Evolutionary conservation across 2,888 invertebrate genomes (phyloP).

Genomic region (Ctena decussata): DNA sequence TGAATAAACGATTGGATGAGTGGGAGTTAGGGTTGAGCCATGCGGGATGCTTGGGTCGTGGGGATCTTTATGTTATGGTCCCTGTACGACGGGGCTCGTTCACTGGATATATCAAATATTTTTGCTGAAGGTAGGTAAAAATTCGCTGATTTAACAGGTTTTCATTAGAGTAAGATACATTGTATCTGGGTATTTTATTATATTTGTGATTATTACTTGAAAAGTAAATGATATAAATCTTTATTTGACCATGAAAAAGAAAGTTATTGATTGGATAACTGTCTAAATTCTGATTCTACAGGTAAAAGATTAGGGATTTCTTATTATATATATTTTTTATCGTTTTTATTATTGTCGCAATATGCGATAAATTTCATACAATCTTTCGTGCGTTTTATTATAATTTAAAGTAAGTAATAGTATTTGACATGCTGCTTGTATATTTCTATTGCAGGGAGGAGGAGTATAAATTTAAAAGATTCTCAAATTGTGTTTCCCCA

Average conservation of each 20-base stretch:
- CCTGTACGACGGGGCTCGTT: conserved; percentile 44
- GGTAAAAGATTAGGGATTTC: too few relatives aligned
- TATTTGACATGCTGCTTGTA: too few relatives aligned
- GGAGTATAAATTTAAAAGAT: conserved; percentile 33
- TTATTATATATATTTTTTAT: too few relatives aligned
- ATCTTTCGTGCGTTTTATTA: too few relatives aligned
- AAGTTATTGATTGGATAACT: too few relatives aligned
- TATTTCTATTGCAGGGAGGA: conserved; percentile 25
- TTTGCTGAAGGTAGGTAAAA: conserved; percentile 47
- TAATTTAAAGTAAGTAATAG: too few relatives aligned
- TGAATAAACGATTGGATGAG: conserved; percentile 58
- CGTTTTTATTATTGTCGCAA: too few relatives aligned
- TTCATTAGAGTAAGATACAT: background rate
- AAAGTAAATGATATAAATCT: background rate
- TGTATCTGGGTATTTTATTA: background rate
- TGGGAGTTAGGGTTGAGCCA: conserved; percentile 65
- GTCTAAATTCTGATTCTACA: too few relatives aligned
- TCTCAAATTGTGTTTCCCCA: conserved; percentile 54
- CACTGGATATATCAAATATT: conserved; percentile 29
- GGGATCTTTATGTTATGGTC: conserved; percentile 62
- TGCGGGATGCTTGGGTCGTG: conserved; percentile 64
- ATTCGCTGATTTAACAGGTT: conserved; percentile 44
- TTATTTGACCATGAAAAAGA: background rate
- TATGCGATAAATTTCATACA: too few relatives aligned
- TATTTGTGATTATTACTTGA: too few relatives aligned